phyloP scores from a whole-genome alignment of 2,797 vertebrate species.

The Chromobotia macracanthus region DNA sequence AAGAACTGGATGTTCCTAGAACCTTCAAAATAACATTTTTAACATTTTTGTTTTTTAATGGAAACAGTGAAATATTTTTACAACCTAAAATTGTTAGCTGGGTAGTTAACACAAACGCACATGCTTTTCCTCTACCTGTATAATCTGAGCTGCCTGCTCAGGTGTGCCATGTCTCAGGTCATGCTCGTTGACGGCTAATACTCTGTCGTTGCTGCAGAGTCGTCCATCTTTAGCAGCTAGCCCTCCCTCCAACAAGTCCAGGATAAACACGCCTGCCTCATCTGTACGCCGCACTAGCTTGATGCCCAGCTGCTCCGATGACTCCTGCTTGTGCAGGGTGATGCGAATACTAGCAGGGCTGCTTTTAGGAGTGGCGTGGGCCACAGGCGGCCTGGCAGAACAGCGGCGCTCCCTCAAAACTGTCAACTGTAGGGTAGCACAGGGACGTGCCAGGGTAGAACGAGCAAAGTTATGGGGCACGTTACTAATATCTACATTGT shows the following conservation, averaged over 20 bases:
- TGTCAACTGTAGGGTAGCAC: slow-evolving; percentile 88
- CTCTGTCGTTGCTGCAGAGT: slow-evolving; percentile 91
- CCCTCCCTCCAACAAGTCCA: slow-evolving; percentile 94
- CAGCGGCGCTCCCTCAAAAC: slow-evolving; percentile 93
- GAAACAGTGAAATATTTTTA: too few relatives aligned
- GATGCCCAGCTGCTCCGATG: slow-evolving; percentile 94
- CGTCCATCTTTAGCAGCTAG: slow-evolving; percentile 92
- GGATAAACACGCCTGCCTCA: slow-evolving; percentile 93
- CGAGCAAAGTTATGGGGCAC: slow-evolving; percentile 93
- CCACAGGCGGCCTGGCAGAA: slow-evolving; percentile 76
- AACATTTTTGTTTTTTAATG: too few relatives aligned
- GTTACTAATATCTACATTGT: slow-evolving; percentile 95
- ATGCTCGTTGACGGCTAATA: slow-evolving; percentile 93
- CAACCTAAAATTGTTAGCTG: too few relatives aligned
- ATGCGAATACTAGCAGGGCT: slow-evolving; percentile 85
- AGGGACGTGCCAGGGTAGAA: slow-evolving; percentile 89
- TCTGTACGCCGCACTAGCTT: slow-evolving; percentile 95
- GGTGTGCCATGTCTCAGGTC: slow-evolving; percentile 94
- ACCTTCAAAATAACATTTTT: too few relatives aligned
- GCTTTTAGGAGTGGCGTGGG: slow-evolving; percentile 63
- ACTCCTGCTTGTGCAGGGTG: slow-evolving; percentile 90
- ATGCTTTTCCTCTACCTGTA: slow-evolving; percentile 82
- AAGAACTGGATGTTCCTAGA: too few relatives aligned
- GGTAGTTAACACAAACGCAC: slow-evolving; percentile 1
- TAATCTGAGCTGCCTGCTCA: slow-evolving; percentile 95